These are phyloP conservation scores for Andrena hattorfiana DNA, from an alignment of 2,888 invertebrate species.

Conservation along the genomic window DNA sequence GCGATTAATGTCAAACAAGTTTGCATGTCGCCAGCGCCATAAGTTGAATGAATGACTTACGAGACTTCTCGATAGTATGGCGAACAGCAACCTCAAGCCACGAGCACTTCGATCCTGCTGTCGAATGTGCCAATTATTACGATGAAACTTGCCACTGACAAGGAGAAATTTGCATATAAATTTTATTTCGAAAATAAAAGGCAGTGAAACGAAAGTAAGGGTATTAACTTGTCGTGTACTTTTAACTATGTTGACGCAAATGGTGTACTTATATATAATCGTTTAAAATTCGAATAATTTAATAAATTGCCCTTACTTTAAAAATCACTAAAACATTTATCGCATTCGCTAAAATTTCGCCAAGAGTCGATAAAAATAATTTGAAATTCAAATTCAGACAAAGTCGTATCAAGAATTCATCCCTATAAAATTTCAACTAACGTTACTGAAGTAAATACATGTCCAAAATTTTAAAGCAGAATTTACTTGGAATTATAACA, in stretches of 20 bases:
- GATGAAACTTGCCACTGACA: not conserved
- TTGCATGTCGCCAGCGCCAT: slow-evolving; percentile 21
- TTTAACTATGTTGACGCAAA: too few species aligned
- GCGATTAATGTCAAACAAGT: slow-evolving; percentile 17
- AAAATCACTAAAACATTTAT: too few species aligned
- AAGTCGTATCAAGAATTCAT: too few species aligned
- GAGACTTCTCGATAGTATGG: not conserved
- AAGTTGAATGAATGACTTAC: slow-evolving; percentile 8
- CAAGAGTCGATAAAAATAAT: not conserved
- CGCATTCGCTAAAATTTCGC: not conserved
- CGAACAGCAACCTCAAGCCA: not conserved
- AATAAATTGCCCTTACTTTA: too few species aligned
- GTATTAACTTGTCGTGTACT: too few species aligned
- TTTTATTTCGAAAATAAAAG: not conserved
- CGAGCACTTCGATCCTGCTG: not conserved
- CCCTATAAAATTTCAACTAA: not conserved
- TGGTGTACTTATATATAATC: too few species aligned
- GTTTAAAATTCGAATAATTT: too few species aligned
- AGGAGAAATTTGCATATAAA: not conserved
- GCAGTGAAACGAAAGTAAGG: not conserved
- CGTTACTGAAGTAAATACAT: not conserved
- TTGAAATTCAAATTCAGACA: too few species aligned
- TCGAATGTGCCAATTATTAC: not conserved
- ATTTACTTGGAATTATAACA: not conserved
- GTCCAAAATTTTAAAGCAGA: not conserved